Conservation (phyloP, 1,140 invertebrate species). For the Monochamus saltuarius region DNA sequence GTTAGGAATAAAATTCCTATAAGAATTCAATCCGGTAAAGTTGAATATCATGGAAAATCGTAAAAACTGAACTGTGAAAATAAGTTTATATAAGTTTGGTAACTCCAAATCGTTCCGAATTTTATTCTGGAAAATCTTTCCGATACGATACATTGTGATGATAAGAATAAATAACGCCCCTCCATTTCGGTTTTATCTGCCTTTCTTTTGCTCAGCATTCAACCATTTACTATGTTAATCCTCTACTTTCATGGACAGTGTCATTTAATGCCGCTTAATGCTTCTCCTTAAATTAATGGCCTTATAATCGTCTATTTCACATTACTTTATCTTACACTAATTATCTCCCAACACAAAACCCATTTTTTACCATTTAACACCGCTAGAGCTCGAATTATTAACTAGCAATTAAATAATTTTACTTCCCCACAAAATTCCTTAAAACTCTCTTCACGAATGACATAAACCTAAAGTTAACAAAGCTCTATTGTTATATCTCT, state of each 20-base stretch:
- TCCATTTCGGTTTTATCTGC: slow-evolving; percentile 40
- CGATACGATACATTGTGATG: slow-evolving; percentile 41
- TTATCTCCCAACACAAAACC: too few species aligned
- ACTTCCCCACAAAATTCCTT: too few species aligned
- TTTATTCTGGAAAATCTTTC: slow-evolving; percentile 41
- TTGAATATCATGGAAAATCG: slow-evolving; percentile 16
- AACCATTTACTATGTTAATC: slow-evolving; percentile 44
- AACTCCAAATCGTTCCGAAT: slow-evolving; percentile 33
- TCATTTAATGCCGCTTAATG: slow-evolving; percentile 38
- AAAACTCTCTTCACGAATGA: too few species aligned
- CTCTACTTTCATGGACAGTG: slow-evolving; percentile 39
- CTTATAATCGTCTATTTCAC: slow-evolving; percentile 26
- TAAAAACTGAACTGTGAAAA: slow-evolving; percentile 35
- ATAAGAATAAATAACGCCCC: slow-evolving; percentile 45
- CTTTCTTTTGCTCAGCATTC: slow-evolving; percentile 37
- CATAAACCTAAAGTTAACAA: too few species aligned
- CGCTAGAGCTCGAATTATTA: too few species aligned
- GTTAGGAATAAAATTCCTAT: slow-evolving; percentile 4
- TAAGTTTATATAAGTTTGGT: slow-evolving; percentile 35
- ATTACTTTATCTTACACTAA: too few species aligned
- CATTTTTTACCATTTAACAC: too few species aligned
- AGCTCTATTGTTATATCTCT: too few species aligned
- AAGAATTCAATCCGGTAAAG: slow-evolving; percentile 14
- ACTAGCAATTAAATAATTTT: too few species aligned
- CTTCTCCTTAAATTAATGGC: slow-evolving; percentile 38